Conservation (phyloP, 2,888 invertebrate genomes). For the Nudaria mundana region DNA sequence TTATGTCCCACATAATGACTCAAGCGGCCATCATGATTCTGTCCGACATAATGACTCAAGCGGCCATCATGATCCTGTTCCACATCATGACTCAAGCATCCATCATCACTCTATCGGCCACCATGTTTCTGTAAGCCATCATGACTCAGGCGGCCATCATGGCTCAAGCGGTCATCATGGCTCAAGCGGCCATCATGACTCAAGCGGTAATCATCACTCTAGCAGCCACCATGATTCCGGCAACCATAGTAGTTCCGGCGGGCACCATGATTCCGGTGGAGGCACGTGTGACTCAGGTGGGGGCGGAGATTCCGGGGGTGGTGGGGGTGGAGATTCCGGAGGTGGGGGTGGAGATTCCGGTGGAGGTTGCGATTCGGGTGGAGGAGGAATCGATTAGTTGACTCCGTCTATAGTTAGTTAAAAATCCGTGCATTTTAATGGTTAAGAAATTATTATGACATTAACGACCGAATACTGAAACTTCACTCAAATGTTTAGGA, state of each 20-base stretch:
- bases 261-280: neutral
- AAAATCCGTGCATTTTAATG: too few relatives aligned
- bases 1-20: neutral
- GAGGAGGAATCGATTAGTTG: too few relatives aligned
- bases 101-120: neutral
- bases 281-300: slow-evolving; percentile 1
- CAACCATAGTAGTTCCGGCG: neutral
- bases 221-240: slow-evolving; percentile 7
- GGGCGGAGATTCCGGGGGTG: neutral
- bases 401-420: too few relatives aligned
- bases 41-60: neutral
- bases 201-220: neutral
- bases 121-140: neutral
- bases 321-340: slow-evolving; percentile 1
- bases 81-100: neutral
- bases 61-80: neutral
- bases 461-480: too few relatives aligned
- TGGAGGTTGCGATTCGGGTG: slow-evolving; percentile 14
- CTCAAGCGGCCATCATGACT: neutral
- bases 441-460: too few relatives aligned
- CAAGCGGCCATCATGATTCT: slow-evolving; percentile 1
- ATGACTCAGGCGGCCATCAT: neutral
- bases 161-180: slow-evolving; percentile 2
- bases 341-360: slow-evolving; percentile 17
- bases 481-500: too few relatives aligned